These are phyloP conservation scores for Ceramica pisi DNA, from an alignment of 2,888 invertebrate species.

Conservation along the genomic window DNA sequence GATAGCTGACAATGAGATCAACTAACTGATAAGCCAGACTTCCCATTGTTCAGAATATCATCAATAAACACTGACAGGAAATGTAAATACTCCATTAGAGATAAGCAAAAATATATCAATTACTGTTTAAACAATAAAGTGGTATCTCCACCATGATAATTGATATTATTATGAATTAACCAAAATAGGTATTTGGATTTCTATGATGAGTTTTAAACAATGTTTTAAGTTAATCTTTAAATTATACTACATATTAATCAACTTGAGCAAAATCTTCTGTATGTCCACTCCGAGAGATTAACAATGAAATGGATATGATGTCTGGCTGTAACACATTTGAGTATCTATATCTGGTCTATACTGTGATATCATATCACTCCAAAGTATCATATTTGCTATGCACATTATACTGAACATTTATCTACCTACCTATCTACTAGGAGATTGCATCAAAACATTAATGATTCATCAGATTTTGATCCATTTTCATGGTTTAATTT, in stretches of 20 bases:
- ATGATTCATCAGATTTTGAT: conserved; percentile 20
- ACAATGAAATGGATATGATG: conserved; percentile 61
- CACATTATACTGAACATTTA: conserved; percentile 28
- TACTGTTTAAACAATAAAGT: conserved; percentile 61
- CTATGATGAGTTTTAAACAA: neutral
- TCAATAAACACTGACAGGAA: conserved; percentile 55
- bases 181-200: neutral
- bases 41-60: conserved; percentile 56
- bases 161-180: neutral
- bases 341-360: conserved; percentile 30
- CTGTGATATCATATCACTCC: conserved; percentile 41
- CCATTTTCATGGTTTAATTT: neutral
- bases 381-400: conserved; percentile 54
- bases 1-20: conserved; percentile 42
- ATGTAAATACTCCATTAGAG: conserved; percentile 35
- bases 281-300: conserved; percentile 18
- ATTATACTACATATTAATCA: neutral
- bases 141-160: conserved; percentile 60
- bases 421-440: conserved; percentile 12
- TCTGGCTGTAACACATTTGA: conserved; percentile 45
- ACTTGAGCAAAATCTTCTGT: conserved; percentile 7
- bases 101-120: conserved; percentile 56
- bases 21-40: conserved; percentile 50
- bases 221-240: neutral
- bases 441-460: conserved; percentile 37